Evolutionary conservation across 37 sponge, comb jelly and placozoan species (phyloP).

Genomic region (Cladorhizidae sp.): DNA sequence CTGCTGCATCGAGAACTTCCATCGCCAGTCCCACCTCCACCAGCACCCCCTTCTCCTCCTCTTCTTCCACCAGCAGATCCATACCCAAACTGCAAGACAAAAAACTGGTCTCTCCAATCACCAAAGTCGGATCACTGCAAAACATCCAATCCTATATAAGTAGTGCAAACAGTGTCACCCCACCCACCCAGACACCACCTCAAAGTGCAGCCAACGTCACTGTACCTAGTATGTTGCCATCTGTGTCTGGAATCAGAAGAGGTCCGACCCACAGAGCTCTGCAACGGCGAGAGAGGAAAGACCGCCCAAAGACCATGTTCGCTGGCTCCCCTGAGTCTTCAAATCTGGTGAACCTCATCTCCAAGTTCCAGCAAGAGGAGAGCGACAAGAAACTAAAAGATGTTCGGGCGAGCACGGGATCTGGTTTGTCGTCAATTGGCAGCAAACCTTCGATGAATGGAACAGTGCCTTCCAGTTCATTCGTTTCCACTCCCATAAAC

Average conservation of each 20-base stretch:
- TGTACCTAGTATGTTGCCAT: background rate
- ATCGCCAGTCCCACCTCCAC: background rate
- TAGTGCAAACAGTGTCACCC: background rate
- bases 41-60: background rate
- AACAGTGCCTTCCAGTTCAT: background rate
- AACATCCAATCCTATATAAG: conserved; percentile 2
- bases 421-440: background rate
- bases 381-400: conserved; percentile 14
- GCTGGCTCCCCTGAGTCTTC: conserved; percentile 6
- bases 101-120: background rate
- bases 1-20: background rate
- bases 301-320: conserved; percentile 33
- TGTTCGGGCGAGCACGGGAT: background rate
- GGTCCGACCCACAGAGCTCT: background rate
- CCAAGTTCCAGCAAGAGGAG: conserved; percentile 38
- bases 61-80: too few species aligned
- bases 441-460: background rate
- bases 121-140: conserved; percentile 18
- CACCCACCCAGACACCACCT: background rate
- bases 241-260: background rate
- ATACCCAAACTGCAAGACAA: background rate
- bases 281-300: conserved; percentile 18
- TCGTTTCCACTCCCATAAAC: background rate
- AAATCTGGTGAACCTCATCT: conserved; percentile 30
- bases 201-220: background rate